These are phyloP conservation scores for Andrena bicolor DNA, from an alignment of 2,888 invertebrate species.

Conservation along the genomic window DNA sequence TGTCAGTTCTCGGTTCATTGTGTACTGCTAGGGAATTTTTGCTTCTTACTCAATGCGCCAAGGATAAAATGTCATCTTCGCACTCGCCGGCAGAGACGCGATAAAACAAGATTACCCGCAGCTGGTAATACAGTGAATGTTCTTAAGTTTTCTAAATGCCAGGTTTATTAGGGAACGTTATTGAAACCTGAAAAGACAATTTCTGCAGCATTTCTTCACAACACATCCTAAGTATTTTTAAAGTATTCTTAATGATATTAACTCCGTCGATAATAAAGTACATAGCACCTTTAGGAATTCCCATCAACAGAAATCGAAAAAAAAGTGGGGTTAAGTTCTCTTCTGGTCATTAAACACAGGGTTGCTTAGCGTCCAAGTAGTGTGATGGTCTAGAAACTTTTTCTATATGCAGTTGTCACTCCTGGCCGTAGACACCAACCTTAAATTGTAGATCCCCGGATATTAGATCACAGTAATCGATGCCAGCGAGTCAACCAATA, in stretches of 20 bases:
- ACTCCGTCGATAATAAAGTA: constrained; percentile 38
- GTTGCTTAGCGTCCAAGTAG: too few species aligned
- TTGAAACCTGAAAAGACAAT: background rate
- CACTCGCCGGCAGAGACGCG: background rate
- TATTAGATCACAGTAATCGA: background rate
- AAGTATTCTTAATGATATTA: background rate
- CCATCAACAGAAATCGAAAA: background rate
- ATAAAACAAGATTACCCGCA: constrained; percentile 11
- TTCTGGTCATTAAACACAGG: background rate
- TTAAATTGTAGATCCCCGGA: background rate
- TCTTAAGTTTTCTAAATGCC: background rate
- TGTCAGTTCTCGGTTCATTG: background rate
- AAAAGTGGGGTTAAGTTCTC: background rate
- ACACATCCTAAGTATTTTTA: too few species aligned
- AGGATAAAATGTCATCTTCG: background rate
- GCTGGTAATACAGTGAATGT: constrained; percentile 21
- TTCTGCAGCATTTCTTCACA: background rate
- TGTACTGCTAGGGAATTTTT: background rate
- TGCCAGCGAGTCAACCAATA: background rate
- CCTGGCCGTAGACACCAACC: background rate
- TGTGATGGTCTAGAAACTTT: too few species aligned
- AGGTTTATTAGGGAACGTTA: background rate
- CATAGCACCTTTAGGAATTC: background rate
- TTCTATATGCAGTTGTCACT: too few species aligned
- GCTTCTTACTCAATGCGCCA: background rate